Base-by-base conservation (phyloP, 2,888 invertebrate genomes). In the Sepioteuthis lessoniana region DNA sequence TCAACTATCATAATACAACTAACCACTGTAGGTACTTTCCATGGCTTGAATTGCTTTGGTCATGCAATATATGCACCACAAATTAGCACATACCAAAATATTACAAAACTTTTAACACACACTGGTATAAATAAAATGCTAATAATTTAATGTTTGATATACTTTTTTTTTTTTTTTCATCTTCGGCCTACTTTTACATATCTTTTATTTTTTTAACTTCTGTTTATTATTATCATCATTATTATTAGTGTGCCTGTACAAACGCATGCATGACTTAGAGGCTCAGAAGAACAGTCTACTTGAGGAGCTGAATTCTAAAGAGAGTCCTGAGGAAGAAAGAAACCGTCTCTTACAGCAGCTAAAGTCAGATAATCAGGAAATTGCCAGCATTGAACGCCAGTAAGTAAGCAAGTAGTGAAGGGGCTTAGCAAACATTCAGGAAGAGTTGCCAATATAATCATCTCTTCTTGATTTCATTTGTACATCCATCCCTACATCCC, bases 251-350 rank as follows among this genome's bases (percentile, higher is more conserved):
- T 97, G 97, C 47, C 96, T 98, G 60, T 98, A 98, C 95, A 97
- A 98, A 95, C 98, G 98, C 96, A 97, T 98, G 8, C 97, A 97
- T 95, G 98, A 98, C 95, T 97, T 98, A 50, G 98, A 98, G 95
- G 97, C 97, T 93, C 98, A 98, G 96, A 97, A 98, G 76, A 98
- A 98, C 94, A 98, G 98, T 94, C 97, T 98, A 94, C 97, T 98
- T 94, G 98, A 98, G 95, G 98, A 98, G 96, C 96, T 96, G n/a
- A 98, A 98, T 95, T 98, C 98, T 94, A 98, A 98, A 93, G 97
- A 98, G 76, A 98, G 98, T 92, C 98, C 98, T 0, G 98, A 98
- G 95, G 98, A 98, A 96, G 98, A 98, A 96, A 97, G 98, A 95
- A 98, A 98, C 96, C 98, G 98, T 95, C 97, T 99, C 28, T 97